Evolutionary conservation across 2,797 vertebrate genomes (phyloP).

Genomic region (Enteromius treurensis): DNA sequence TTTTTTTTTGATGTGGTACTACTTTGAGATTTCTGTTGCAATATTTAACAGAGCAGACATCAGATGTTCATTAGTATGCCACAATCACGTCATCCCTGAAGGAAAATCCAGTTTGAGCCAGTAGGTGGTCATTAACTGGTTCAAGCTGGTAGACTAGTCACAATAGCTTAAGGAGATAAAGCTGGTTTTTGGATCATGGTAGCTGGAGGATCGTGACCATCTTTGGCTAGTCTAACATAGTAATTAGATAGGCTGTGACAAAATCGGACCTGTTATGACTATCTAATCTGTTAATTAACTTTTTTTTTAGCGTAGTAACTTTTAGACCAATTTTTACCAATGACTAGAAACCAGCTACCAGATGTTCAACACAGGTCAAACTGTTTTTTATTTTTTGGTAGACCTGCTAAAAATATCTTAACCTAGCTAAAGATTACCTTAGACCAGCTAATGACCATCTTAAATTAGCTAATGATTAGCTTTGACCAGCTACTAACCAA

Average conservation of each 20-base stretch:
- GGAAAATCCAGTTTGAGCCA: slow-evolving; percentile 2
- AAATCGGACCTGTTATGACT: not conserved
- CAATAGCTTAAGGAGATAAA: not conserved
- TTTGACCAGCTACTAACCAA: not conserved
- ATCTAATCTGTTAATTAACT: not conserved
- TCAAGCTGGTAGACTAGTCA: slow-evolving; percentile 1
- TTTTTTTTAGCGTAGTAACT: not conserved
- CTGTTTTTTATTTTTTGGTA: not conserved
- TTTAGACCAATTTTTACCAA: not conserved
- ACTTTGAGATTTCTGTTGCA: slow-evolving; percentile 19
- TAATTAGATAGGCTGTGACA: not conserved
- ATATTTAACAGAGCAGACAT: not conserved
- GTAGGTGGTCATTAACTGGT: slow-evolving; percentile 9
- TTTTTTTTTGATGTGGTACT: not conserved
- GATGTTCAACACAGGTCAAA: not conserved
- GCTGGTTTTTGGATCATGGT: not conserved
- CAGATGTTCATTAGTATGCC: not conserved
- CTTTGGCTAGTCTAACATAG: too few relatives aligned
- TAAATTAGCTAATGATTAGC: not conserved
- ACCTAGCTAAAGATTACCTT: not conserved
- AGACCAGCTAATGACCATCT: not conserved
- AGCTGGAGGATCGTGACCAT: not conserved
- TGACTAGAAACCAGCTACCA: not conserved
- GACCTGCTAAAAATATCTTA: not conserved
- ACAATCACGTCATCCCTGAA: not conserved